Percentiles rank a stretch among this genome's conserved stretches.
phyloP scores from a whole-genome alignment of 2,888 invertebrate genomes.

The Philhelius pedissequus region DNA sequence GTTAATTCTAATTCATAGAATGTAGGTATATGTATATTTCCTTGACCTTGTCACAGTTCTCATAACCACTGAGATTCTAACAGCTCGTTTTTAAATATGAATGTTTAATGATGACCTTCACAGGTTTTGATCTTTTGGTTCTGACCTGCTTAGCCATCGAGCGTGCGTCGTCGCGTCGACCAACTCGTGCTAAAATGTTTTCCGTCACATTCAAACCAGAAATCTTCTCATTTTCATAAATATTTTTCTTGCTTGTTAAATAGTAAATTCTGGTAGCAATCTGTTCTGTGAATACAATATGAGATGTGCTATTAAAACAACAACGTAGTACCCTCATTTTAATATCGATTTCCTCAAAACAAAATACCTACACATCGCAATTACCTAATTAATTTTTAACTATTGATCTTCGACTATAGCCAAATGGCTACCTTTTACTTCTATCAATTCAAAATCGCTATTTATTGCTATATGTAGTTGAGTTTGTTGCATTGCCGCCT shows the following conservation, averaged over 20 bases:
- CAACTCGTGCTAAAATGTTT: not conserved
- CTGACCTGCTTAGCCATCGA: too few species aligned
- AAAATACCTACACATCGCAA: too few species aligned
- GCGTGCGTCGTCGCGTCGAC: too few species aligned
- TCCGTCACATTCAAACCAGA: not conserved
- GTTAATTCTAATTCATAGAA: too few species aligned
- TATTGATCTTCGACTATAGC: not conserved
- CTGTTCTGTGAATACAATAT: too few species aligned
- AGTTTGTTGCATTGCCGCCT: not conserved
- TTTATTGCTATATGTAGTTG: not conserved
- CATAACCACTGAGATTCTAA: not conserved
- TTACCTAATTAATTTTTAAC: not conserved
- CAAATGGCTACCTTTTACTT: not conserved
- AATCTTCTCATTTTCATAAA: not conserved
- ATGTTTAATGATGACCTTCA: not conserved
- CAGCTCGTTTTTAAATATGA: not conserved
- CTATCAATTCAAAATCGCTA: not conserved
- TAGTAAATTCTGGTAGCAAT: not conserved
- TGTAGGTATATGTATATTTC: too few species aligned
- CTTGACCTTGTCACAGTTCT: too few species aligned
- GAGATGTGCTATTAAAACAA: too few species aligned
- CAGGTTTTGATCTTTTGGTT: not conserved
- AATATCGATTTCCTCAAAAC: not conserved
- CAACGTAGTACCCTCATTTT: not conserved
- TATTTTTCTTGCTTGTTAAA: not conserved